phyloP scores from a whole-genome alignment of 1,140 invertebrate species.

The Drosophila willistoni region DNA sequence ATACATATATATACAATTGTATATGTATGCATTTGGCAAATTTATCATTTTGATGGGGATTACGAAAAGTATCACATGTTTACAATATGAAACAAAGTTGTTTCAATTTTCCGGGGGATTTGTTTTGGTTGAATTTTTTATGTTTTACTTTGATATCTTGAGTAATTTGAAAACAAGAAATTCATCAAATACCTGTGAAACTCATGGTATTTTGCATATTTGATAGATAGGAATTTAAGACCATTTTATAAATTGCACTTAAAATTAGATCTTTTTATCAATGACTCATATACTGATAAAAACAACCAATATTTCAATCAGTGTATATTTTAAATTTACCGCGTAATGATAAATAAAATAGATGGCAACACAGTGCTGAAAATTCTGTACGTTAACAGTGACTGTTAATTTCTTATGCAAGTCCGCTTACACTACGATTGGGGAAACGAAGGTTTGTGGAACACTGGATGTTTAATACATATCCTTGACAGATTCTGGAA shows the following conservation, averaged over 20 bases:
- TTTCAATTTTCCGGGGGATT: constrained; percentile 41
- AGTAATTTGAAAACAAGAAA: constrained; percentile 57
- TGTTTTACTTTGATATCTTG: constrained; percentile 49
- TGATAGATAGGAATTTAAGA: constrained; percentile 72
- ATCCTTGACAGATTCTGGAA: no score
- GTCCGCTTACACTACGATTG: no score
- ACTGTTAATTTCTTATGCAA: no score
- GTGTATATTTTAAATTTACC: not conserved
- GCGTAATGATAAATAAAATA: not conserved
- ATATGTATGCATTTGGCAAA: constrained; percentile 22
- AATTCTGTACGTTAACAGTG: no score
- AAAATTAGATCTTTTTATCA: constrained; percentile 7
- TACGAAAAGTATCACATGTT: constrained; percentile 59
- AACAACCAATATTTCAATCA: not conserved
- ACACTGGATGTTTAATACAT: no score
- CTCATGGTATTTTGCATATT: constrained; percentile 39
- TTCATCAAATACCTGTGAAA: constrained; percentile 58
- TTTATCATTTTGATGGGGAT: constrained; percentile 50
- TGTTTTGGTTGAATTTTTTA: constrained; percentile 23
- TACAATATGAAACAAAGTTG: constrained; percentile 21
- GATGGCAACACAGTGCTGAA: no score
- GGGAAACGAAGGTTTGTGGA: no score
- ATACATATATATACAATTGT: constrained; percentile 26
- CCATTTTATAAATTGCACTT: constrained; percentile 44
- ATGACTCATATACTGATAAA: constrained; percentile 21